phyloP scores from a whole-genome alignment of 2,113 vertebrate genomes.

The Sapajus apella region DNA sequence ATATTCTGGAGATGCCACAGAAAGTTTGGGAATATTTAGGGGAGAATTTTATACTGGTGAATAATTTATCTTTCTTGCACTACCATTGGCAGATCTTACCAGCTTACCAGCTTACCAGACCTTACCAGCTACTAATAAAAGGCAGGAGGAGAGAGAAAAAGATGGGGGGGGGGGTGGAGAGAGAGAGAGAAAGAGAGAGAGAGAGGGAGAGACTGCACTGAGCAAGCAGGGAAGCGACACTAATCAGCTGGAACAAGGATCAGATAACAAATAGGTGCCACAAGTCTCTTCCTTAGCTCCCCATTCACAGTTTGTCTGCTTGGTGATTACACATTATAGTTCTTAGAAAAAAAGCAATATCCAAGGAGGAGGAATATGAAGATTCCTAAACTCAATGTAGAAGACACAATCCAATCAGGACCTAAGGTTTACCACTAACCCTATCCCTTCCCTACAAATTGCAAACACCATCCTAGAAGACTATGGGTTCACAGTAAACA shows the following conservation, averaged over 20 bases:
- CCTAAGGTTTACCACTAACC: not conserved
- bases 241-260: not conserved
- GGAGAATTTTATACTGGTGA: not conserved
- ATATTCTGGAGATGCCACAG: not conserved
- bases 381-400: not conserved
- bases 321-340: not conserved
- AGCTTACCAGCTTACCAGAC: too few species aligned
- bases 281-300: not conserved
- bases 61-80: not conserved
- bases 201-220: not conserved
- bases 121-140: not conserved
- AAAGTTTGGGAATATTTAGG: not conserved
- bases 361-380: not conserved
- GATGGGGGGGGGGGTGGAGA: accelerated
- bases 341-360: not conserved
- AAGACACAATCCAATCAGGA: not conserved
- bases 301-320: not conserved
- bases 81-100: not conserved
- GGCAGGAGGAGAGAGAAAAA: too few species aligned
- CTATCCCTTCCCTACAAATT: accelerated
- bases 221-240: not conserved
- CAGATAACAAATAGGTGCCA: not conserved
- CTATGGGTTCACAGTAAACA: not conserved
- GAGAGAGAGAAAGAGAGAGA: too few species aligned
- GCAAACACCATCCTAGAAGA: too few species aligned